Conservation (phyloP, 1,140 invertebrate genomes). For the Monomorium pharaonis region DNA sequence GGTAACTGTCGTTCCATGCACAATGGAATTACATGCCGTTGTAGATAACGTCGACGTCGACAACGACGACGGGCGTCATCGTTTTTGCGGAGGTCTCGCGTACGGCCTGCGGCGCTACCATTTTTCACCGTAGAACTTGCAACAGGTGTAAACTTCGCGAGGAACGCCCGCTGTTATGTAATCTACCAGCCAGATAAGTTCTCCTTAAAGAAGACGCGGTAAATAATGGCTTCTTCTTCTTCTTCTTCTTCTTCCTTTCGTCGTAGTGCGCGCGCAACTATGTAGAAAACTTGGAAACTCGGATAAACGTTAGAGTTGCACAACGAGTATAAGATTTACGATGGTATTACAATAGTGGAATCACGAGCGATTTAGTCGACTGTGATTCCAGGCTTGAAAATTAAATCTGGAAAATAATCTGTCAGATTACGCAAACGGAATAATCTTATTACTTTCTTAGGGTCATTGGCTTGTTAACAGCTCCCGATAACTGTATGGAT, state of each 20-base stretch:
- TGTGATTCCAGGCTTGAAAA: slow-evolving; percentile 25
- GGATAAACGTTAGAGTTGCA: slow-evolving; percentile 50
- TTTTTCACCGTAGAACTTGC: slow-evolving; percentile 58
- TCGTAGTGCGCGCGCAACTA: slow-evolving; percentile 19
- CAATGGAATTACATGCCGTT: slow-evolving; percentile 12
- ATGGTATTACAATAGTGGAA: slow-evolving; percentile 48
- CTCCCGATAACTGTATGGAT: not conserved
- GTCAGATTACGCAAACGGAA: not conserved
- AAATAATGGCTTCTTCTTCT: slow-evolving; percentile 52
- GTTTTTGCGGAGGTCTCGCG: slow-evolving; percentile 26
- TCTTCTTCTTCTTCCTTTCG: not conserved
- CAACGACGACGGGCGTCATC: slow-evolving; percentile 11
- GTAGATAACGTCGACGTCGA: slow-evolving; percentile 15
- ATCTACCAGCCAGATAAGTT: slow-evolving; percentile 60
- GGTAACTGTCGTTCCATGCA: not conserved
- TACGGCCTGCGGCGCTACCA: slow-evolving; percentile 23
- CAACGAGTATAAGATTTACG: slow-evolving; percentile 55
- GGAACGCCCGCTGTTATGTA: slow-evolving; percentile 59
- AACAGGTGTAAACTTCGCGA: slow-evolving; percentile 61
- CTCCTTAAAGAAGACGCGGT: slow-evolving; percentile 56
- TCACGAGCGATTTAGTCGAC: slow-evolving; percentile 31
- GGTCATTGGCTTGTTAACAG: too few species aligned
- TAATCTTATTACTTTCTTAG: slow-evolving; percentile 2
- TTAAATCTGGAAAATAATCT: slow-evolving; percentile 46
- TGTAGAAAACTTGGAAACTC: slow-evolving; percentile 51